Conservation (phyloP, 2,113 vertebrate genomes). For the Pogonocichla stellata region DNA sequence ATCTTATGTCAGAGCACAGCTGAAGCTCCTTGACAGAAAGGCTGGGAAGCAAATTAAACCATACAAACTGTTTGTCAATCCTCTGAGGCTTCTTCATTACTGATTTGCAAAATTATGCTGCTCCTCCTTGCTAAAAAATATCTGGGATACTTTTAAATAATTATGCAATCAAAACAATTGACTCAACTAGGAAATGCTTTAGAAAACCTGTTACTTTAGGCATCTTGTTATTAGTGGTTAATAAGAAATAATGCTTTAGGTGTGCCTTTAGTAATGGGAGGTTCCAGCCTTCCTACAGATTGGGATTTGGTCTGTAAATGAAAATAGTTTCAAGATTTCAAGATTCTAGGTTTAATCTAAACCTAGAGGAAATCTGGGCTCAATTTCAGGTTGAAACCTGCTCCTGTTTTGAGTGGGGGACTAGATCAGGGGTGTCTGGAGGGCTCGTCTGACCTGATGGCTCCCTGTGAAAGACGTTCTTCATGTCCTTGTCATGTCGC, state of each 20-base stretch:
- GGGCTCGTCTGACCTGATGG: neutral
- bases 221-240: neutral
- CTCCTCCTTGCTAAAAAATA: neutral
- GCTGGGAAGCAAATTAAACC: neutral
- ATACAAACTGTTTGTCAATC: neutral
- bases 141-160: neutral
- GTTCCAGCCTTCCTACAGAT: neutral
- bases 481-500: accelerated
- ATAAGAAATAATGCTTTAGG: neutral
- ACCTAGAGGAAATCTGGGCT: neutral
- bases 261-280: neutral
- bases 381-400: neutral
- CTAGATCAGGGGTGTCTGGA: neutral
- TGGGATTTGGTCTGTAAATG: neutral
- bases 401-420: neutral
- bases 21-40: neutral
- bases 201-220: neutral
- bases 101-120: neutral
- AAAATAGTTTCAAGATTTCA: neutral
- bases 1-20: neutral
- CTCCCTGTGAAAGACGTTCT: accelerated
- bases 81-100: neutral
- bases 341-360: neutral
- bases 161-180: neutral
- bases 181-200: neutral